Base-by-base conservation (phyloP, 1,140 invertebrate genomes). In the Eciton burchellii region DNA sequence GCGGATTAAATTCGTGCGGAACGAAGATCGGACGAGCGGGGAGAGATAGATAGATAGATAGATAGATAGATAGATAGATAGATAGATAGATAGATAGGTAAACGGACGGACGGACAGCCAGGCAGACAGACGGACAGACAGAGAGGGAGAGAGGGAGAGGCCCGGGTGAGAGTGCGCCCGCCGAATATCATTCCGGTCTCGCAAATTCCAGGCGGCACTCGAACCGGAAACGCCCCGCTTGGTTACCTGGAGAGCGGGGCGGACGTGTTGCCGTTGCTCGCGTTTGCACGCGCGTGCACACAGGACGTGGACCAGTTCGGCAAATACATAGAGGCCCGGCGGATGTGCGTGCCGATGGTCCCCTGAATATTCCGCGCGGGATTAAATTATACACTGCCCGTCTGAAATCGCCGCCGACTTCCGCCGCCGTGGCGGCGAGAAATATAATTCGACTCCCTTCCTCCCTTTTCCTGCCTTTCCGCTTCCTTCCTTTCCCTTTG, bases 1-100 rank as follows among this genome's bases (percentile, higher is more conserved):
- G 52, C 35, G 74, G 84, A 89, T 89, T 88, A 85, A 89, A 89
- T 88, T 86, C 74, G 74, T 82, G 81, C 86, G 73, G 43, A 3
- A 19, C 1, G 12, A n/a, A 45, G 35, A 63, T 41, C 16, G 26
- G 11, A 29, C 52, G 52, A 49, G 41, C 9, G 16, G 45, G 16
- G 45, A 45, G 57, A 56, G 56, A 82, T 41, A 82, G 65, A 74
- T 47, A 24, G 41, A 47, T 1, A 5, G n/a, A 24, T n/a, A 14
- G 45, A 45, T 43, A 49, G 56, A 82, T 26, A 85, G 57, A 74
- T 29, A n/a, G 41, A 47, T 0, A 5, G n/a, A 24, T n/a, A 29
- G 6, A 0, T 14, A n/a, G 3, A 8, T n/a, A n/a, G 43, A n/a
- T 41, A 82, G 65, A 74, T 47, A 24, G 41, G 35, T 1, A 5